These are phyloP conservation scores for Odontocolon sp. DNA, from an alignment of 2,888 invertebrate genomes.

Conservation along the genomic window DNA sequence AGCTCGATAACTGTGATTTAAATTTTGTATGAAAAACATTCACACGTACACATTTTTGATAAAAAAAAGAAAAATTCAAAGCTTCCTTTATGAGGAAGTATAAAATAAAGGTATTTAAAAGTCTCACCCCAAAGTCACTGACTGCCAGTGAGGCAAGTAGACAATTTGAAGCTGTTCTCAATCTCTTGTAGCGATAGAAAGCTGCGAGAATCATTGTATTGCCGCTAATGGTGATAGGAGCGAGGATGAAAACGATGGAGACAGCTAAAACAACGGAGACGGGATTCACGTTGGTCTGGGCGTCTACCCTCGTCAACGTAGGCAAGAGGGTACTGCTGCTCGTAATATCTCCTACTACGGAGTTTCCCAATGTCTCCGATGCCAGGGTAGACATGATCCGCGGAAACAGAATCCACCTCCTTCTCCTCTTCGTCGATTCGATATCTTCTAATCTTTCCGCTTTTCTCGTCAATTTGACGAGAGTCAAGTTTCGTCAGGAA, in stretches of 20 bases:
- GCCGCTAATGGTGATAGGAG: slow-evolving; percentile 84
- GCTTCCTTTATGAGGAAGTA: too few species aligned
- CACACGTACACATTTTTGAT: too few species aligned
- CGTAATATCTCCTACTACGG: slow-evolving; percentile 71
- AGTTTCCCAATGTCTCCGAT: slow-evolving; percentile 69
- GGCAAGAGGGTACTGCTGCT: slow-evolving; percentile 70
- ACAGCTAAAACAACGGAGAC: slow-evolving; percentile 81
- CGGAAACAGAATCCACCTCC: slow-evolving; percentile 33
- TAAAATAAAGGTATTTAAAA: too few species aligned
- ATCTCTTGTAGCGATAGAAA: slow-evolving; percentile 84
- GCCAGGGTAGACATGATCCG: slow-evolving; percentile 74
- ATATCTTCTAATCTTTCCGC: slow-evolving; percentile 11
- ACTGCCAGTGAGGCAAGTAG: slow-evolving; percentile 84
- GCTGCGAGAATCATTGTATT: slow-evolving; percentile 84
- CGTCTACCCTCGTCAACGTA: slow-evolving; percentile 73
- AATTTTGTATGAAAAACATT: too few species aligned
- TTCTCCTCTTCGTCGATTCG: slow-evolving; percentile 54
- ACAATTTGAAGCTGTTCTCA: slow-evolving; percentile 85
- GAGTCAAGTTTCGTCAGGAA: slow-evolving; percentile 61
- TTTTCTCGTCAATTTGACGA: slow-evolving; percentile 13
- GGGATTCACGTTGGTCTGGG: slow-evolving; percentile 75
- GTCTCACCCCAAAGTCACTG: slow-evolving; percentile 84
- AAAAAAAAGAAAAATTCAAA: too few species aligned
- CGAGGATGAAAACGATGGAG: slow-evolving; percentile 82
- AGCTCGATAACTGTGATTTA: too few species aligned